Evolutionary conservation across 2,797 vertebrate species (phyloP), one percentile per base, ranked within the genome.

Genomic region (Varecia variegata): DNA sequence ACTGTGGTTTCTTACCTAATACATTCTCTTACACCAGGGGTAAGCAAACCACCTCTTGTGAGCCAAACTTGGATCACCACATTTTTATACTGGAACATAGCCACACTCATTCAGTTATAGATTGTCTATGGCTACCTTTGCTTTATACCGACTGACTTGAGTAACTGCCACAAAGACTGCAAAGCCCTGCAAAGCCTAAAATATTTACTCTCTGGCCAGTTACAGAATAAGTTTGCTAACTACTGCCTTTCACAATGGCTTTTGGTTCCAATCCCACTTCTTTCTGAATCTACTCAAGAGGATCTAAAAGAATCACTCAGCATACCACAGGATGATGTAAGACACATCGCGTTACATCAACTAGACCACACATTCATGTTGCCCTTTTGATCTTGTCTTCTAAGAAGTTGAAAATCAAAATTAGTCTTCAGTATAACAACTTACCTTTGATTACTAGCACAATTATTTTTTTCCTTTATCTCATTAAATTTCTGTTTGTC

Each of bases 401-500:
- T 58, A 45, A 40, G 25, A 70, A 94, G 13, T 80, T 43, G 77
- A 84, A 87, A 94, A 90, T 79, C 20, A 88, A 80, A 85, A 73
- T 70, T 84, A 74, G 20, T 79, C 25, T 14, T 88, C 23, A 65
- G 4, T 79, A 23, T 92, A 73, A 82, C 73, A 90, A 89, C 43
- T 54, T 14, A 73, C 62, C 43, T 20, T 17, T 50, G n/a, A 56
- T 74, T 56, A 86, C 20, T 68, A 70, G 23, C 30, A 50, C 13
- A 56, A 43, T 85, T 93, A 81, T 68, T 81, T 83, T 20, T 56
- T 88, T 67, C 9, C 43, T 23, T 86, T 65, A 82, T 58, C 54
- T 94, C n/a, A 70, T 82, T 90, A 56, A 32, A 81, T 84, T 90
- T 94, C 14, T 85, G 67, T 87, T 73, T 82, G 13, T 56, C 58